Evolutionary conservation across 2,888 invertebrate species (phyloP).

Genomic region (Tribolium freemani): DNA sequence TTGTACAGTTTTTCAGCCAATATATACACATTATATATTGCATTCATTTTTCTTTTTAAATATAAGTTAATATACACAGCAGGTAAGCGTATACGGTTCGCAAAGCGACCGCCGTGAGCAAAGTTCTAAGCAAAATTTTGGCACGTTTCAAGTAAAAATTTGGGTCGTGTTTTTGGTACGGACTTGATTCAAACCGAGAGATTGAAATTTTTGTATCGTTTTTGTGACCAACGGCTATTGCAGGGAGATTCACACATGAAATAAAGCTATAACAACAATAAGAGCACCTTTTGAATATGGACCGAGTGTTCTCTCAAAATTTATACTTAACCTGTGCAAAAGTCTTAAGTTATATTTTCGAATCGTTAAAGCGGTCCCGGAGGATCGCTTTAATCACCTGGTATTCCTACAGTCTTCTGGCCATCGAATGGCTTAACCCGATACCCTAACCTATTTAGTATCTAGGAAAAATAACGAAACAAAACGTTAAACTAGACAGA

Average conservation of each 20-base stretch:
- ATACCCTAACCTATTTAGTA: conserved; percentile 51
- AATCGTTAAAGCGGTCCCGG: conserved; percentile 43
- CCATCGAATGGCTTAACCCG: conserved; percentile 52
- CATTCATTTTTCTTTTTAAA: conserved; percentile 59
- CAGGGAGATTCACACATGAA: conserved; percentile 39
- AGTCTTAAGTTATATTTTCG: conserved; percentile 54
- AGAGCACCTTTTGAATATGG: conserved; percentile 59
- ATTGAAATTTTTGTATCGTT: conserved; percentile 39
- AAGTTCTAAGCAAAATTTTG: conserved; percentile 67
- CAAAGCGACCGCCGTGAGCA: conserved; percentile 65
- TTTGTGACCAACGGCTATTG: conserved; percentile 43
- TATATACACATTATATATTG: conserved; percentile 67
- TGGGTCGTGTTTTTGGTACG: conserved; percentile 33
- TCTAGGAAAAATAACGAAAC: conserved; percentile 35
- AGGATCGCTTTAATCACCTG: conserved; percentile 63
- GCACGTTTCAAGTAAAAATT: conserved; percentile 57
- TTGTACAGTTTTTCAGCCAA: conserved; percentile 68
- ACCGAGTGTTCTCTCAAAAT: conserved; percentile 57
- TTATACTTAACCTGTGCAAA: conserved; percentile 58
- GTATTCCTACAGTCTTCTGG: conserved; percentile 66
- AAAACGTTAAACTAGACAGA: conserved; percentile 54
- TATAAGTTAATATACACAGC: conserved; percentile 68
- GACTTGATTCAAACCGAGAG: conserved; percentile 5
- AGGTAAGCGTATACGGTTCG: conserved; percentile 67
- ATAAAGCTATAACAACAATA: conserved; percentile 45